Base-by-base conservation (phyloP, 2,113 vertebrate genomes). In the Alectura lathami region DNA sequence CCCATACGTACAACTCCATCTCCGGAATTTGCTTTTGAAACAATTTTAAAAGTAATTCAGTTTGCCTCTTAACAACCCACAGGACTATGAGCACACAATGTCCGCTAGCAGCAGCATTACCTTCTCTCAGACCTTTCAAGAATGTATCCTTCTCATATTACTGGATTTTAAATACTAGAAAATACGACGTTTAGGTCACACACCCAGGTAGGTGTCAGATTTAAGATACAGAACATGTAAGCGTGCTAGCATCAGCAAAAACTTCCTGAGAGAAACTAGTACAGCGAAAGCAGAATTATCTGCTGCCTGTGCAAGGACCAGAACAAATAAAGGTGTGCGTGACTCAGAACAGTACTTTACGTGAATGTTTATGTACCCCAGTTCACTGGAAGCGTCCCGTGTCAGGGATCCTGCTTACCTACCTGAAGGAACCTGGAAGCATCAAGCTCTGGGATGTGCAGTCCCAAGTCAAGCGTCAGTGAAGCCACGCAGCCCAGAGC, bases 351-450 rank as follows among this genome's bases (percentile, higher is more conserved):
- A 66, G 50, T 54, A 83, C 70, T 86, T 85, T 67, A 17, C 34
- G 16, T 34, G 57, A 43, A 76, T 40, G 47, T 21, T 56, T 87
- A 36, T 9, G 3, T 72, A 32, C 11, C 81, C 38, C 66, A 80
- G 60, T 32, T 72, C 36, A 23, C 45, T 81, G 67, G 17, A 72
- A 67, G 4, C n/a, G 9, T 62, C 13, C 63, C 42, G 0, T 4
- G 24, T 79, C 56, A 60, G n/a, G 40, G 54, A 76, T 93, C 95
- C 83, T 91, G 95, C 59, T 96, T 94, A 75, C 93, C 90, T 67
- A 91, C 95, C 93, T 95, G 96, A 96, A 85, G 56, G 94, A 97
- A 96, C 91, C 82, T 96, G 91, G 89, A 94, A 97, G 96, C 94
- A 87, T 96, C 94, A 92, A 84, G 91, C 93, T 97, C 80, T 92